Conservation (phyloP, 2,888 invertebrate genomes). For the Temnothorax ravouxi region DNA sequence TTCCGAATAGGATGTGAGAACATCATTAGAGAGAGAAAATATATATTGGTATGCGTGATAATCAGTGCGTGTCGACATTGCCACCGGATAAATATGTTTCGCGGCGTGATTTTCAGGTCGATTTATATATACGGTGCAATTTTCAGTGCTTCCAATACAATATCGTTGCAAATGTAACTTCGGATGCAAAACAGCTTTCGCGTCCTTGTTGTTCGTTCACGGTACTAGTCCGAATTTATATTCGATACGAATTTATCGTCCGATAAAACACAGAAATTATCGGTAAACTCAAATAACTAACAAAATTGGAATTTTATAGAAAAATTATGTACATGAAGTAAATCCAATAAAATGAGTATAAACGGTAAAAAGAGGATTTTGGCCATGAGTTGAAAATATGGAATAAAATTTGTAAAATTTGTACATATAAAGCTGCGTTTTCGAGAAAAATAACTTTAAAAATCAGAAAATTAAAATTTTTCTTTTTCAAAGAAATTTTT, state of each 20-base stretch:
- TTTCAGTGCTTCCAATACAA: constrained; percentile 41
- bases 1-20: not conserved
- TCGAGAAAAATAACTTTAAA: not conserved
- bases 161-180: not conserved
- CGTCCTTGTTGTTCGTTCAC: not conserved
- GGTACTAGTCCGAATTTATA: not conserved
- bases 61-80: constrained; percentile 78
- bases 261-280: not conserved
- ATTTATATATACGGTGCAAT: constrained; percentile 1
- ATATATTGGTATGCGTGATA: constrained; percentile 58
- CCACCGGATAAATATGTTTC: constrained; percentile 70
- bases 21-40: constrained; percentile 68
- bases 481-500: not conserved
- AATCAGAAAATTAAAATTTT: not conserved
- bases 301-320: not conserved
- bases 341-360: not conserved
- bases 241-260: not conserved
- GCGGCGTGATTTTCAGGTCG: constrained; percentile 34
- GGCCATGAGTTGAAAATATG: not conserved
- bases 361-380: not conserved
- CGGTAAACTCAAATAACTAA: not conserved
- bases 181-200: not conserved
- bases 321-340: not conserved
- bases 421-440: not conserved
- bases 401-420: not conserved